Conservation (phyloP, 2,797 vertebrate species). For the Melanotaenia trifasciata region DNA sequence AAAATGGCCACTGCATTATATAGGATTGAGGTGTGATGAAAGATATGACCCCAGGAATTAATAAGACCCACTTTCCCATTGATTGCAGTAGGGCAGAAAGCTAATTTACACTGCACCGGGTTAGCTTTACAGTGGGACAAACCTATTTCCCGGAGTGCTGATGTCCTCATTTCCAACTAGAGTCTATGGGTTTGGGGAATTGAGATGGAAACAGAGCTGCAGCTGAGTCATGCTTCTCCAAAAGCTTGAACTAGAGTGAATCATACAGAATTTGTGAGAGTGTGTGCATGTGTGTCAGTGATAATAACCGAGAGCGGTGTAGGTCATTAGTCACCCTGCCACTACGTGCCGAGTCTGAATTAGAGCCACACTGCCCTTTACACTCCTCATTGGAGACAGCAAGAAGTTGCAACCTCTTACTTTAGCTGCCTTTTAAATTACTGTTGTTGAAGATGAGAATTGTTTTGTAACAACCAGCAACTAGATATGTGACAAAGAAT, state of each 20-base stretch:
- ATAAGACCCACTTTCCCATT: conserved; percentile 62
- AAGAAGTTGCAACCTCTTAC: conserved; percentile 33
- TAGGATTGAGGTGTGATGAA: conserved; percentile 49
- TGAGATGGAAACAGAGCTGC: conserved; percentile 63
- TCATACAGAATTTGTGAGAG: conserved; percentile 41
- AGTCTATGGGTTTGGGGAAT: conserved; percentile 61
- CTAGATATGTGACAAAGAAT: too few species aligned
- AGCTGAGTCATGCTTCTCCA: conserved; percentile 64
- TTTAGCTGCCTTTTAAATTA: conserved; percentile 14
- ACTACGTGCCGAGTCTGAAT: conserved; percentile 53
- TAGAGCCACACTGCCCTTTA: conserved; percentile 56
- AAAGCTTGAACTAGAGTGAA: conserved; percentile 48
- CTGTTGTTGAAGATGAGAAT: background rate
- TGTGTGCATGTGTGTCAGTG: conserved; percentile 26
- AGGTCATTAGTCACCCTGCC: conserved; percentile 73
- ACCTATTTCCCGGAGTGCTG: conserved; percentile 69
- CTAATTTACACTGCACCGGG: conserved; percentile 59
- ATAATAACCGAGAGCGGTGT: conserved; percentile 72
- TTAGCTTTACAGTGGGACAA: conserved; percentile 59
- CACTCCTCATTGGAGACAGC: conserved; percentile 46
- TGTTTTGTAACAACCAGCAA: background rate
- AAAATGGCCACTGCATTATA: conserved; percentile 40
- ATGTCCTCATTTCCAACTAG: conserved; percentile 69
- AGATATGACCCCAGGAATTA: conserved; percentile 61
- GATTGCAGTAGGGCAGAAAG: conserved; percentile 64